Evolutionary conservation across 2,888 invertebrate genomes (phyloP), one percentile per base, ranked within the genome.

Genomic region (Xanthia togata): DNA sequence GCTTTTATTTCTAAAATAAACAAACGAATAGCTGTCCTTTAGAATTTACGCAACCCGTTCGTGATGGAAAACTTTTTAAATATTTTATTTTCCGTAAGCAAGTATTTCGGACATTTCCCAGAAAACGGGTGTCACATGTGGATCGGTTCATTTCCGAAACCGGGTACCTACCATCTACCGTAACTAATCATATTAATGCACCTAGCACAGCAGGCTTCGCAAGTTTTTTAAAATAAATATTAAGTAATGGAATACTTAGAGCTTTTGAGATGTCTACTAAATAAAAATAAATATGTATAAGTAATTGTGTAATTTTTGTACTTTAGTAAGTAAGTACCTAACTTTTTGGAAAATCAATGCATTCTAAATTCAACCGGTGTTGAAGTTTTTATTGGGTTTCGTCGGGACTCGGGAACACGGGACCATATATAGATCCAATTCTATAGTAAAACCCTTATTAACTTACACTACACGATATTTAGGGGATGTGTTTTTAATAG

Each of bases 1-100:
- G 77, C 70, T 81, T 76, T 85, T 78, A 84, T 86, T 88, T 86
- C 70, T 81, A 78, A 84, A 86, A 86, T 84, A 87, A 81, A 82
- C 80, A 86, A 87, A 81, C 73, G 79, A 86, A 85, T 87, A 80
- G 83, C 81, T 78, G 78, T 81, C 82, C 77, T 82, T 79, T 82
- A 87, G 70, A 80, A 83, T 87, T 81, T 76, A 76, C 81, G 70
- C 82, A 80, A 79, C 73, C 71, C 77, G 68, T 67, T 84, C 77
- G 59, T 77, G 79, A 75, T 70, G 78, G 26, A 81, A 38, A 75
- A 82, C 67, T 78, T 76, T 79, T 67, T 44, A 41, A 70, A 70
- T 64, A 20, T 57, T 23, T 76, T 64, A 70, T 73, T 72, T 69
- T 62, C 31, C 20, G 3, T 50, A 50, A 5, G 2, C 72, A 44